Percentiles rank a stretch among this genome's conserved stretches.
Conservation (phyloP, 2,797 vertebrate genomes). For the Lacerta bilineata region DNA sequence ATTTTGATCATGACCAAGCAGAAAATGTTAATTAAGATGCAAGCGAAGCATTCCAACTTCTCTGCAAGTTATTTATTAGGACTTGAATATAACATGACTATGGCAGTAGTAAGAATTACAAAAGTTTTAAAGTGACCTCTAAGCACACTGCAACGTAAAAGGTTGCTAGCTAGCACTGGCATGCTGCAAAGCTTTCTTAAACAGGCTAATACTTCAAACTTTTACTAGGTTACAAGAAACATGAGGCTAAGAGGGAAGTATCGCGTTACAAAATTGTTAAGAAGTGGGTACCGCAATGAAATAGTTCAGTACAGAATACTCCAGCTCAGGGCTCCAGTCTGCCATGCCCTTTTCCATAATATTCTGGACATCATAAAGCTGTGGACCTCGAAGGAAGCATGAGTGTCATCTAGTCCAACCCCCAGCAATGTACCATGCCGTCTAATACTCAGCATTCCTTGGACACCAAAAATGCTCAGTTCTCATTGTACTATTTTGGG, state of each 20-base stretch:
- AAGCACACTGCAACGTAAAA: slow-evolving; percentile 40
- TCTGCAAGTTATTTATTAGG: slow-evolving; percentile 63
- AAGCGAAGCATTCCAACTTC: slow-evolving; percentile 56
- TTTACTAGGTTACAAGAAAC: neutral
- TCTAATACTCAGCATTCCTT: neutral
- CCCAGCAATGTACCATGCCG: neutral
- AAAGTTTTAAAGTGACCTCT: slow-evolving; percentile 33
- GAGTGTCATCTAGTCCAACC: no score
- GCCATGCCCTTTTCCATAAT: neutral
- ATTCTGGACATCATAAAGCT: neutral
- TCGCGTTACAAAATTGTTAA: neutral
- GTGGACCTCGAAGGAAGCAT: no score
- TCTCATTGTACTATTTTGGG: neutral
- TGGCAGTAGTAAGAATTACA: slow-evolving; percentile 51
- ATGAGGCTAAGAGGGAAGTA: neutral
- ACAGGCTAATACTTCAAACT: neutral
- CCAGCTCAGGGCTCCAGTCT: neutral
- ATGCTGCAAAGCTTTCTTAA: slow-evolving; percentile 35
- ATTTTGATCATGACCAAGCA: slow-evolving; percentile 72
- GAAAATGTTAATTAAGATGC: slow-evolving; percentile 71
- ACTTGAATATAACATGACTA: slow-evolving; percentile 54
- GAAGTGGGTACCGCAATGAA: neutral
- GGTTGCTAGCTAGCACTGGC: neutral
- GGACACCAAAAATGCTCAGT: neutral
- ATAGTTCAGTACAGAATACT: neutral